Evolutionary conservation across 2,113 vertebrate genomes (phyloP), one percentile per base, ranked within the genome.

Genomic region (Clupea harengus): DNA sequence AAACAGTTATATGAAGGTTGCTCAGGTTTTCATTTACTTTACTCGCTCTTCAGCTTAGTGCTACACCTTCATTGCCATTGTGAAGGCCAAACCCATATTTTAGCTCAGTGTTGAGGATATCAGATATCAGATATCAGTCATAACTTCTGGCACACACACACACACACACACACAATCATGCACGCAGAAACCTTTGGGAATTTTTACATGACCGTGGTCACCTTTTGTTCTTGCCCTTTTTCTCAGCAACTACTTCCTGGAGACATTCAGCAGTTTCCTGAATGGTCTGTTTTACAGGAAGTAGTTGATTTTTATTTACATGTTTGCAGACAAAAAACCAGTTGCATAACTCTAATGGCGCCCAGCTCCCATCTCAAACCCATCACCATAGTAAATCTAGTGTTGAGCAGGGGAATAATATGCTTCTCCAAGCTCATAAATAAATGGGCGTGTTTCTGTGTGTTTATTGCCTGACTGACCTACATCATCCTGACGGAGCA

Each of bases 241-340:
- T 87, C 72, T 84, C 32, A 22, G 83, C 45, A 87, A 89, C 90
- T 78, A 87, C 91, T 93, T 94, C 92, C 92, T 92, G 89, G 81
- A 89, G 81, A 88, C 67, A 72, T 84, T 83, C 64, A 88, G 80
- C 86, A 46, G 83, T 92, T 94, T 94, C 92, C 93, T 90, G 83
- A 82, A 84, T 22, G 44, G 87, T 85, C 85, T 83, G 80, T 84
- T 25, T 64, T 82, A 83, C 32, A 86, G 90, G 91, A 93, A 92
- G 89, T 91, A 8, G 78, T 91, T 92, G 85, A 87, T 91, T 92
- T 86, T 89, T 83, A 49, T 39, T 47, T 39, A 13, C 25, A 84
- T 54, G 52, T 18, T 54, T 54, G 52, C 15, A 15, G 52, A 22
- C 18, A 60, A 20, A 4, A 60, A 3, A 39, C 32, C 72, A 44